phyloP scores from a whole-genome alignment of 2,113 vertebrate species.

The Bothrops jararaca region DNA sequence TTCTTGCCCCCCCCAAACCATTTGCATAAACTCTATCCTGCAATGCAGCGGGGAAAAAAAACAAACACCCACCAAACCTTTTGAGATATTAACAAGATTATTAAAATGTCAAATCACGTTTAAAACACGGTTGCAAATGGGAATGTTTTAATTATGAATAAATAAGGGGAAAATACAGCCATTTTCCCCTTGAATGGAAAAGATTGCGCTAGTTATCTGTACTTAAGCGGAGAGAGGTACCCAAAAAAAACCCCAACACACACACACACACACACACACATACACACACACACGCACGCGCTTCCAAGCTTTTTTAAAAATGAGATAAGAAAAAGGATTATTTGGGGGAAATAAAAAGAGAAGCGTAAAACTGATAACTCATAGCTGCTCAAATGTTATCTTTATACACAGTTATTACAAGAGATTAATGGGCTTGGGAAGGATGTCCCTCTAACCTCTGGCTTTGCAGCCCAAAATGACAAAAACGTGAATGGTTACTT shows the following conservation, averaged over 20 bases:
- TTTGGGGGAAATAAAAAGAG: slow-evolving; percentile 47
- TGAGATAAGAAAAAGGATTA: slow-evolving; percentile 55
- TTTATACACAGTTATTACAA: slow-evolving; percentile 62
- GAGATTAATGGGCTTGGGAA: slow-evolving; percentile 34
- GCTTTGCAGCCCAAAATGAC: background rate
- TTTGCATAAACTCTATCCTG: slow-evolving; percentile 59
- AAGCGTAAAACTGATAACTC: slow-evolving; percentile 49
- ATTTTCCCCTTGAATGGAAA: slow-evolving; percentile 31
- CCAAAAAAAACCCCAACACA: too few relatives aligned
- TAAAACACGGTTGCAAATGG: slow-evolving; percentile 61
- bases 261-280: too few relatives aligned
- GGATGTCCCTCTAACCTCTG: background rate
- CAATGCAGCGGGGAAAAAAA: slow-evolving; percentile 33
- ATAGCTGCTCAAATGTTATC: slow-evolving; percentile 47
- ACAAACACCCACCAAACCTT: slow-evolving; percentile 32
- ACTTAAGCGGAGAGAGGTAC: slow-evolving; percentile 33
- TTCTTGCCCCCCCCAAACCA: background rate
- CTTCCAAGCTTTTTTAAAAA: background rate
- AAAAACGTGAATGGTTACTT: background rate
- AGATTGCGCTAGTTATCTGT: slow-evolving; percentile 36
- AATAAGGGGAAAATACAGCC: slow-evolving; percentile 1
- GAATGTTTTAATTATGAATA: slow-evolving; percentile 64
- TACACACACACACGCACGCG: too few relatives aligned
- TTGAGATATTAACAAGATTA: slow-evolving; percentile 60
- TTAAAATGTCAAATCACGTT: slow-evolving; percentile 62